Evolutionary conservation across 1,140 invertebrate genomes (phyloP).

Genomic region (Heliothis subflexa): DNA sequence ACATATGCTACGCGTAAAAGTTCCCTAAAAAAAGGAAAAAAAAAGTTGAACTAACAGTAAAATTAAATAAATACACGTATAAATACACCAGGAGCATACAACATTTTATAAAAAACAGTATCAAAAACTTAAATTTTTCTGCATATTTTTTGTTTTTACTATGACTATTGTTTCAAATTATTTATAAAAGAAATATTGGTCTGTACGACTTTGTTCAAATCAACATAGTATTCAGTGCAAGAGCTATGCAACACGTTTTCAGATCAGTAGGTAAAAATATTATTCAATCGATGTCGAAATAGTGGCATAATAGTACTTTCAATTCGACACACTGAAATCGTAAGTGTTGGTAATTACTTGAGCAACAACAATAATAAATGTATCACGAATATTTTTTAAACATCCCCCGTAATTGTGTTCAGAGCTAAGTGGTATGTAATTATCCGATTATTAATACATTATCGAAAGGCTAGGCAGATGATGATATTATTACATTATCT

Average conservation of each 20-base stretch:
- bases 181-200: too few relatives aligned
- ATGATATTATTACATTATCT: too few relatives aligned
- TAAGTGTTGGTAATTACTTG: constrained; percentile 16
- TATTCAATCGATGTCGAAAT: constrained; percentile 3
- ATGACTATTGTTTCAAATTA: too few relatives aligned
- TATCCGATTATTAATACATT: not conserved
- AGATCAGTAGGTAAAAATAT: constrained; percentile 6
- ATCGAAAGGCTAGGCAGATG: not conserved
- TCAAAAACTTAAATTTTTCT: too few relatives aligned
- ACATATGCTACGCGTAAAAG: too few relatives aligned
- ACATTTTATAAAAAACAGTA: too few relatives aligned
- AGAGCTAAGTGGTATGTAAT: not conserved
- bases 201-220: too few relatives aligned
- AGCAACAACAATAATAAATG: constrained; percentile 5
- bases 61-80: too few relatives aligned
- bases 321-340: constrained; percentile 10
- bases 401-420: not conserved
- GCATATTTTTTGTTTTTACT: too few relatives aligned
- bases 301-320: constrained; percentile 13
- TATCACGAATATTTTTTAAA: not conserved
- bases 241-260: not conserved
- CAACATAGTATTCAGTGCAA: not conserved
- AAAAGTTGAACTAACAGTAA: too few relatives aligned
- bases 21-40: not conserved
- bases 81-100: not conserved